phyloP scores from a whole-genome alignment of 2,113 vertebrate genomes.

The human region GRCh38 chr6:45616501-45617000 shows the following conservation, averaged over 20 bases:
- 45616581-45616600: conserved; percentile 68
- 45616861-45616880: conserved; percentile 62
- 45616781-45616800: conserved; percentile 65
- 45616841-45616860: conserved; percentile 76
- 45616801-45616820: conserved; percentile 75
- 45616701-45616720: conserved; percentile 60
- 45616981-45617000: not conserved
- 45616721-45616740: not conserved
- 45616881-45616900: conserved; percentile 56
- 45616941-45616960: not conserved
- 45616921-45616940: not conserved
- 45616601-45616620: conserved; percentile 67
- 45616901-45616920: conserved; percentile 35
- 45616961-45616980: not conserved
- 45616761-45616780: conserved; percentile 77
- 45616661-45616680: conserved; percentile 76
- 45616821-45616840: conserved; percentile 80
- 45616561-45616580: conserved; percentile 79
- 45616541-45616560: conserved; percentile 76
- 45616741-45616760: conserved; percentile 51
- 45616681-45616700: conserved; percentile 72
- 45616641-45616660: conserved; percentile 67
- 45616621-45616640: conserved; percentile 78
- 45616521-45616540: conserved; percentile 59
- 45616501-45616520: conserved; percentile 53